Percentiles rank a stretch among this genome's conserved stretches.
These are phyloP conservation scores for Siderastrea siderea DNA, from an alignment of 92 coral and sea anemone species.

Conservation along the genomic window DNA sequence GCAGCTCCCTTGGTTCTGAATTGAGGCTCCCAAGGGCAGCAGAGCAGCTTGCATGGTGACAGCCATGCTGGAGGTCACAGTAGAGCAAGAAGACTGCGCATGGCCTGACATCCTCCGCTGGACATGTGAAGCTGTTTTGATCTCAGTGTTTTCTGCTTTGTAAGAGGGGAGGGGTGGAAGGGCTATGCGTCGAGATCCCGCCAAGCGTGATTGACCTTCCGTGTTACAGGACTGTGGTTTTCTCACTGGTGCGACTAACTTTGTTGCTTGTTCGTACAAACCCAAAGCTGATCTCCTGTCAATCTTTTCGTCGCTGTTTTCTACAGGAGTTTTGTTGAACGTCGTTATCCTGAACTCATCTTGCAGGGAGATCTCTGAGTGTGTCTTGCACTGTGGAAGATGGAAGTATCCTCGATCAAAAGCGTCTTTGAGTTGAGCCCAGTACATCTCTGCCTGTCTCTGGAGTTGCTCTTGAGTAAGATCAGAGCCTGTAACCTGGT, in stretches of 20 bases:
- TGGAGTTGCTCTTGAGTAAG: slow-evolving; percentile 8
- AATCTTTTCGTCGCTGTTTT: slow-evolving; percentile 20
- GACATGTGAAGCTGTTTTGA: background rate
- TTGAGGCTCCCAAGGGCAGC: slow-evolving; percentile 38
- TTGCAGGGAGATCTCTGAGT: background rate
- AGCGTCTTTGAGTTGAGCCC: slow-evolving; percentile 32
- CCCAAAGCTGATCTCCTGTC: background rate
- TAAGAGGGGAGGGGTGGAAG: slow-evolving; percentile 29
- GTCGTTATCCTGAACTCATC: background rate
- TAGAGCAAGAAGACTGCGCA: background rate
- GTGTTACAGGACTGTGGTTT: background rate
- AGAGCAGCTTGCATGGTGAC: slow-evolving; percentile 33
- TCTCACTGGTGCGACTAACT: background rate
- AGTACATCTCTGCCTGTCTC: slow-evolving; percentile 40
- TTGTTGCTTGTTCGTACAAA: background rate
- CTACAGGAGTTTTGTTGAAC: slow-evolving; percentile 21
- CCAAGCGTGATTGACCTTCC: background rate
- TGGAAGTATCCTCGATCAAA: background rate
- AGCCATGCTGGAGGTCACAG: slow-evolving; percentile 28
- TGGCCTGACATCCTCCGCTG: background rate
- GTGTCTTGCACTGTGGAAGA: background rate
- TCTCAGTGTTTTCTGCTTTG: background rate
- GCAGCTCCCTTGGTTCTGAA: slow-evolving; percentile 23
- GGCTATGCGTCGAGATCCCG: background rate
- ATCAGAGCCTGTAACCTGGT: background rate